Base-by-base conservation (phyloP, 2,888 invertebrate species). In the Dendrolimus houi region DNA sequence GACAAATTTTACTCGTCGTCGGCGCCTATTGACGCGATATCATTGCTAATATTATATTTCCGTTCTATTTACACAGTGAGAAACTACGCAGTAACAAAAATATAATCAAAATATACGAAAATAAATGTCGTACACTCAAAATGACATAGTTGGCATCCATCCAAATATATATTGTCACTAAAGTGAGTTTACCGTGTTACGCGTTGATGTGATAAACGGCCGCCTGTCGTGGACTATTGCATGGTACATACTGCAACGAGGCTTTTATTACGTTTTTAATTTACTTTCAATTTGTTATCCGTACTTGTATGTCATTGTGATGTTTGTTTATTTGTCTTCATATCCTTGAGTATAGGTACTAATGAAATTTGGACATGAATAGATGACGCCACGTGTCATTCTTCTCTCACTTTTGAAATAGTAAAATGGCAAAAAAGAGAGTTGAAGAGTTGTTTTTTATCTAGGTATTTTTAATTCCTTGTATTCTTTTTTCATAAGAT, bases 101-200 rank as follows among this genome's bases (percentile, higher is more conserved):
- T 40, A 54, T 40, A n/a, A 29, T 9, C 17, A 10, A 47, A 47
- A 47, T 12, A 12, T 47, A 47, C 47, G 12, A 47, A 47, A 47
- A 47, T 47, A 47, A 47, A 12, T 47, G 47, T 47, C 10, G 47
- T 47, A 47, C 56, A 57, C 53, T 54, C 17, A 54, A 59, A 54
- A 55, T 54, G 57, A 59, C 57, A 62, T 42, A 54, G 53, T 55
- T 68, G 69, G 69, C 66, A 29, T 54, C 41, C 9, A 12, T 65
- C 69, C 69, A 68, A 60, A 57, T 59, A 66, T 62, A 58, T 55
- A 59, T 57, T 61, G 66, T 68, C 65, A 62, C 61, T 62, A 59
- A 63, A 64, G 59, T 54, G 63, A 59, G 58, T 57, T 54, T 61
- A 58, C 61, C 58, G 14, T 57, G 55, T 59, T 56, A 59, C 52